Conservation (phyloP, 2,113 vertebrate species). For the Crocuta crocuta region DNA sequence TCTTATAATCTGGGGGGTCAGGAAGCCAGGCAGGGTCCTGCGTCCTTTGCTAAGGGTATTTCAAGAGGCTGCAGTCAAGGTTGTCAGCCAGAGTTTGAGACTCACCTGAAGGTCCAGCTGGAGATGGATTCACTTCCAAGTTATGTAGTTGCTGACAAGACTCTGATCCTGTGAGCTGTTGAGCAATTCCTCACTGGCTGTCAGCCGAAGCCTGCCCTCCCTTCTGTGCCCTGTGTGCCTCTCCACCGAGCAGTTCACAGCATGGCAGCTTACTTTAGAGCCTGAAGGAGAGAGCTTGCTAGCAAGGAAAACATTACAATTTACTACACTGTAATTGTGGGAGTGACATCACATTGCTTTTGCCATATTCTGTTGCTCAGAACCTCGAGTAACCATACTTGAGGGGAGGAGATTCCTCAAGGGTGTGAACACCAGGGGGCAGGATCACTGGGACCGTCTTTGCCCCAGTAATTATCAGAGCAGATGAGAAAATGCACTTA, state of each 20-base stretch:
- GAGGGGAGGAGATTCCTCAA: neutral
- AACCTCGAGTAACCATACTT: neutral
- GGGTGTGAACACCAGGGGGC: neutral
- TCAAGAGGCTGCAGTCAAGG: neutral
- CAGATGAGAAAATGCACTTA: neutral
- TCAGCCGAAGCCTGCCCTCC: neutral
- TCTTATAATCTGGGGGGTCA: neutral
- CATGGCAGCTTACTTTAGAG: neutral
- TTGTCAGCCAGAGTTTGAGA: neutral
- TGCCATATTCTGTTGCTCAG: neutral
- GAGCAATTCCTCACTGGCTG: neutral
- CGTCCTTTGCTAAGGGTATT: neutral
- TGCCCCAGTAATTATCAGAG: neutral
- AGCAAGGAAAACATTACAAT: neutral
- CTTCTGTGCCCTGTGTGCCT: neutral
- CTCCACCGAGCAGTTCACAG: neutral
- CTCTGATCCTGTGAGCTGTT: neutral
- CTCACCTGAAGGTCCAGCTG: neutral
- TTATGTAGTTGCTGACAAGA: rapidly evolving
- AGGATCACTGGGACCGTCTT: neutral
- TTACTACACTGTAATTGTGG: neutral
- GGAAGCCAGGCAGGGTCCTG: neutral
- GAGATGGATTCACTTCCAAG: neutral
- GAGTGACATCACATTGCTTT: neutral
- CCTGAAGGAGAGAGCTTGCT: neutral